Conservation (phyloP, 2,797 vertebrate species). For the Sebastes variabilis region DNA sequence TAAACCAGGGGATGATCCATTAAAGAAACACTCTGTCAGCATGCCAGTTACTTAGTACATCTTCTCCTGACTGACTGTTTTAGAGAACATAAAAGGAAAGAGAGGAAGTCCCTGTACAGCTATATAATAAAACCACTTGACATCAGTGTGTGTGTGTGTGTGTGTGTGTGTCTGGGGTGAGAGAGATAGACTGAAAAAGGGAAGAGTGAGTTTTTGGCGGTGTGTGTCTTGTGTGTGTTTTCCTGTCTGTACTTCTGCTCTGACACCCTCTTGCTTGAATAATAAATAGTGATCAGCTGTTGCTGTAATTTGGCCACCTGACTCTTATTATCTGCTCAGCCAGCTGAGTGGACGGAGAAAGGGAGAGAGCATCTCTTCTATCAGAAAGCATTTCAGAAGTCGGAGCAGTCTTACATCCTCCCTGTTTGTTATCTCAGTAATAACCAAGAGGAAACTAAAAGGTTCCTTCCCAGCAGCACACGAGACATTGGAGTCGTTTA, state of each 20-base stretch:
- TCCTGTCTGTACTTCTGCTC: conserved; percentile 43
- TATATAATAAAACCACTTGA: conserved; percentile 32
- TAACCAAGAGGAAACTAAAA: conserved; percentile 11
- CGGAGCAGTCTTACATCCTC: background rate
- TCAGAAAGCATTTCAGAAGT: conserved; percentile 19
- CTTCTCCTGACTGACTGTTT: conserved; percentile 27
- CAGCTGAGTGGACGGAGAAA: conserved; percentile 26
- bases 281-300: conserved; percentile 71
- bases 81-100: conserved; percentile 28
- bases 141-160: background rate
- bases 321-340: conserved; percentile 47
- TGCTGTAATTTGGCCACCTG: conserved; percentile 61
- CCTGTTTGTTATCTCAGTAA: conserved; percentile 15
- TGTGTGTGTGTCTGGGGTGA: conserved; percentile 3
- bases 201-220: conserved; percentile 30
- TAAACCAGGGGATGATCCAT: conserved; percentile 23
- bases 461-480: conserved; percentile 8
- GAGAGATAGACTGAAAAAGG: conserved; percentile 9
- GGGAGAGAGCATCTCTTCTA: conserved; percentile 7
- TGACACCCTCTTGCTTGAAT: conserved; percentile 53
- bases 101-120: conserved; percentile 46
- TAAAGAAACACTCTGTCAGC: conserved; percentile 17
- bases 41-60: conserved; percentile 34
- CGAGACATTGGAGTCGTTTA: background rate
- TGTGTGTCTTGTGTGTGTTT: conserved; percentile 10